Conservation (phyloP, 2,113 vertebrate genomes). For the Melanocharis versteri region DNA sequence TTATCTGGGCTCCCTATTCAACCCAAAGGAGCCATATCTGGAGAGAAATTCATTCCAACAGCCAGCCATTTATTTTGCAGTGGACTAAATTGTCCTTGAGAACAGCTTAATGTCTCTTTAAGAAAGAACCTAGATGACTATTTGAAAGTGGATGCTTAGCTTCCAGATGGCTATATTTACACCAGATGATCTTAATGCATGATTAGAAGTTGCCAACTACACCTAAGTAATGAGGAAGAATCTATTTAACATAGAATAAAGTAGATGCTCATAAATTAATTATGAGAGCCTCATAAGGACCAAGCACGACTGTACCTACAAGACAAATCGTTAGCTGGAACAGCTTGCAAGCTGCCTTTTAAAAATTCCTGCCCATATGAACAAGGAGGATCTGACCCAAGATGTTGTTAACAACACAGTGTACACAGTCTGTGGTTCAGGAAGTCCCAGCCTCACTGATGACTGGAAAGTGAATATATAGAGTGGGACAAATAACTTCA, state of each 20-base stretch:
- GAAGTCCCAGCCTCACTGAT: not conserved
- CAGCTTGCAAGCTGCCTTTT: not conserved
- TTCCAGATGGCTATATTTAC: constrained; percentile 23
- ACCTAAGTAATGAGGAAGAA: constrained; percentile 23
- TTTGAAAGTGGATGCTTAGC: not conserved
- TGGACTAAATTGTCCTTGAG: not conserved
- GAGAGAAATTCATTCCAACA: not conserved
- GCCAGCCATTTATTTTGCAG: not conserved
- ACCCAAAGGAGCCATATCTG: not conserved
- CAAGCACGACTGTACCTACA: not conserved
- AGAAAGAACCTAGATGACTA: not conserved
- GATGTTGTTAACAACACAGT: not conserved
- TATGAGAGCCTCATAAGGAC: not conserved
- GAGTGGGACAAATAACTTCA: not conserved
- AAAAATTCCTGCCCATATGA: not conserved
- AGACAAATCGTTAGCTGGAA: not conserved
- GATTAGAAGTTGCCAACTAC: not conserved
- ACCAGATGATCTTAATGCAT: not conserved
- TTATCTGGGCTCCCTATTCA: not conserved
- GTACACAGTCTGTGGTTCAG: not conserved
- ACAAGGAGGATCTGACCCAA: not conserved
- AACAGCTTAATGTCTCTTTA: not conserved
- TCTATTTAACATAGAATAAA: constrained; percentile 10
- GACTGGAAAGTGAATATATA: not conserved
- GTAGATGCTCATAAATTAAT: constrained; percentile 26